Conservation (phyloP, 2,113 vertebrate species). For the Carassius carassius region DNA sequence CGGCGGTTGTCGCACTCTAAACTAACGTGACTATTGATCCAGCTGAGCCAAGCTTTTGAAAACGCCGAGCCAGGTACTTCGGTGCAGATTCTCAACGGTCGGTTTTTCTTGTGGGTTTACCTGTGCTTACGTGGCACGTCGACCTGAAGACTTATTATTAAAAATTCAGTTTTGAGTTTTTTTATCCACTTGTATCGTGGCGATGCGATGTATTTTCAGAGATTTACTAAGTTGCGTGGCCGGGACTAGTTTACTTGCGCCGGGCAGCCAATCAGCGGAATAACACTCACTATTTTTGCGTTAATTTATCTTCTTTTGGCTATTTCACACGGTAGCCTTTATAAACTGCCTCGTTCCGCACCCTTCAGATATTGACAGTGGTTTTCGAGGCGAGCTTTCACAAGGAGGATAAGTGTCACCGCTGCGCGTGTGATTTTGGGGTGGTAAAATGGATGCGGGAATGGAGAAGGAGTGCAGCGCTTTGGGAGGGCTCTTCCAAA, state of each 20-base stretch:
- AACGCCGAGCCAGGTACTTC: conserved; percentile 27
- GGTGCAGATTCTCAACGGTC: not conserved
- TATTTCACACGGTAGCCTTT: not conserved
- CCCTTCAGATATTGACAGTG: not conserved
- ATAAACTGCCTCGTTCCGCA: not conserved
- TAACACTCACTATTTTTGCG: not conserved
- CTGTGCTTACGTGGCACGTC: conserved; percentile 11
- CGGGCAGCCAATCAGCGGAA: not conserved
- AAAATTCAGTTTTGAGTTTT: not conserved
- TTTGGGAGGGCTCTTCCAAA: conserved; percentile 83
- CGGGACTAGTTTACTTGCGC: conserved; percentile 19
- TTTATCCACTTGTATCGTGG: not conserved
- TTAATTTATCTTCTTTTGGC: not conserved
- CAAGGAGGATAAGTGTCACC: conserved; percentile 6
- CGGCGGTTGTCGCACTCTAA: conserved; percentile 3
- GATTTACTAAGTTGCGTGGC: conserved; percentile 39
- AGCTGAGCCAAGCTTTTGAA: not conserved
- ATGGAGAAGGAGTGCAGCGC: conserved; percentile 86
- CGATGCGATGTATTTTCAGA: conserved; percentile 33
- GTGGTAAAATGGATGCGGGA: conserved; percentile 78
- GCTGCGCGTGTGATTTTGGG: conserved; percentile 2
- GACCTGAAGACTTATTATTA: not conserved
- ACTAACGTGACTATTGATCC: not conserved
- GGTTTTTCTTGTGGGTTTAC: not conserved
- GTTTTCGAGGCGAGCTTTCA: not conserved